Evolutionary conservation across 2,888 invertebrate genomes (phyloP).

Genomic region (Ferdinandea cuprea): DNA sequence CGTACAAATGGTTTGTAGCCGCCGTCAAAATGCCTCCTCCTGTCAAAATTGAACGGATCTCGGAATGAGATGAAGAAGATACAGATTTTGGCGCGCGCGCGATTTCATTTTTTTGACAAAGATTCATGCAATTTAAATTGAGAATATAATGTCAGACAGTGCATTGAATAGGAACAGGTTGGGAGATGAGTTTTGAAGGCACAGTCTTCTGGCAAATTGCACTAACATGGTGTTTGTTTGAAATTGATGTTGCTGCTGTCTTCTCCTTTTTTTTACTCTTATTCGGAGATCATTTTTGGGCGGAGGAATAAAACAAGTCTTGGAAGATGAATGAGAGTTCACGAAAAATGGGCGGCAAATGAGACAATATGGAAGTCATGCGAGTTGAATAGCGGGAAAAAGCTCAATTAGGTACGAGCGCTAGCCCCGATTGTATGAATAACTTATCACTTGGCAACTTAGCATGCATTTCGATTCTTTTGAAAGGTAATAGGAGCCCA

Average conservation of each 20-base stretch:
- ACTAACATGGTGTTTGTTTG: constrained; percentile 61
- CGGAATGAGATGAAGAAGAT: background rate
- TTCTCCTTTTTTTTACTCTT: constrained; percentile 1
- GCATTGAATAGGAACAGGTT: constrained; percentile 72
- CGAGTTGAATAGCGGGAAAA: too few relatives aligned
- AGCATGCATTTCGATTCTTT: too few relatives aligned
- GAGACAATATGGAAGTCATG: constrained; percentile 29
- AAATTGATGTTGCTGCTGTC: constrained; percentile 1
- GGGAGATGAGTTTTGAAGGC: constrained; percentile 38
- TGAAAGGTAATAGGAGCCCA: too few relatives aligned
- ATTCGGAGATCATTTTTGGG: constrained; percentile 60
- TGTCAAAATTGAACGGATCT: constrained; percentile 50
- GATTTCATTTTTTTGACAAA: constrained; percentile 28
- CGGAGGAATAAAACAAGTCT: constrained; percentile 45
- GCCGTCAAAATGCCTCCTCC: constrained; percentile 31
- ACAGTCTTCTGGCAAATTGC: constrained; percentile 60
- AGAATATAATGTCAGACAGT: constrained; percentile 71
- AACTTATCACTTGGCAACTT: too few relatives aligned
- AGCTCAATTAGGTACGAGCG: too few relatives aligned
- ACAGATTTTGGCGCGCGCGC: constrained; percentile 66
- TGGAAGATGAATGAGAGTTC: background rate
- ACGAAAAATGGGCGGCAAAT: constrained; percentile 56
- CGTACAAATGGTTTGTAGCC: constrained; percentile 10
- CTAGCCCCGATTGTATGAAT: too few relatives aligned
- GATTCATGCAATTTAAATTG: constrained; percentile 58